Evolutionary conservation across 2,797 vertebrate genomes (phyloP).

Genomic region (Sebastes matsubarae): DNA sequence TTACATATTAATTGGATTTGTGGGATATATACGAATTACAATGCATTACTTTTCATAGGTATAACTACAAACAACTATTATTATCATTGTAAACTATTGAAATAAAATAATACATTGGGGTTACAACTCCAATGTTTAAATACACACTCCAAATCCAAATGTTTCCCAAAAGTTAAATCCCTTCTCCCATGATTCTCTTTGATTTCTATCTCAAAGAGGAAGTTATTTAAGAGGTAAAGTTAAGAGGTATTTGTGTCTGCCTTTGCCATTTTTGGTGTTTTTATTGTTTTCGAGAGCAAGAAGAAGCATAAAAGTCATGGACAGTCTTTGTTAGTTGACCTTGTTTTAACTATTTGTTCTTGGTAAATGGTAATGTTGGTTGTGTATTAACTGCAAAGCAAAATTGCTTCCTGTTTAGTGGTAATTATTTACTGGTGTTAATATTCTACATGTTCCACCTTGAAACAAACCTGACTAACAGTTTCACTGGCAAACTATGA

Average conservation of each 20-base stretch:
- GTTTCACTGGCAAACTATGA: not conserved
- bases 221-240: no score
- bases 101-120: not conserved
- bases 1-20: not conserved
- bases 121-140: not conserved
- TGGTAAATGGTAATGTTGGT: not conserved
- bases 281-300: not conserved
- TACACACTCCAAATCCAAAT: not conserved
- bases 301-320: not conserved
- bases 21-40: not conserved
- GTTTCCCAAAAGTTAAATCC: not conserved
- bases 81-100: not conserved
- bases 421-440: conserved; percentile 20
- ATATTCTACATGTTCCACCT: conserved; percentile 1
- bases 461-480: not conserved
- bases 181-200: not conserved
- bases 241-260: not conserved
- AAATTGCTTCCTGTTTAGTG: not conserved
- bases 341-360: not conserved
- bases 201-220: not conserved
- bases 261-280: not conserved
- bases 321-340: not conserved
- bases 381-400: conserved; percentile 8
- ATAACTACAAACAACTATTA: not conserved
- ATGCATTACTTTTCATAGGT: no score